Evolutionary conservation across 53 echinoderm and acorn worm species (phyloP), one percentile per base, ranked within the genome.

Genomic region (Henricia sp.): DNA sequence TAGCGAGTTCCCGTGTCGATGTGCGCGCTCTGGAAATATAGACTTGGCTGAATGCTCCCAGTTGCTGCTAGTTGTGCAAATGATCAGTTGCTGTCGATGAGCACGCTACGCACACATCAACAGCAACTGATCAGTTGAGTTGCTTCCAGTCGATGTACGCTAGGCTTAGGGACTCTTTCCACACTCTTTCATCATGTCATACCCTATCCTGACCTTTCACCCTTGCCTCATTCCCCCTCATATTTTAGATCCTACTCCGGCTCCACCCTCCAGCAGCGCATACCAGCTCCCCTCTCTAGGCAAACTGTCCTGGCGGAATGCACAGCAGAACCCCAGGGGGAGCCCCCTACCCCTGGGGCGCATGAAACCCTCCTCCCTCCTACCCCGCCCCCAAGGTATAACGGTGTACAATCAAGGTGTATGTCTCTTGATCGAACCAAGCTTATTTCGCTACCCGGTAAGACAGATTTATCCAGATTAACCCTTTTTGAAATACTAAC

Each of bases 231-330:
- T 73, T 87, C 68, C 77, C 72, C 76, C 46, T 53, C 53, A 70
- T n/a, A n/a, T n/a, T 83, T 52, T 68, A 91, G 91, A 86, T 91
- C 91, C 37, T 91, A 87, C 84, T 57, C 80, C 19, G 91, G 87
- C 72, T 75, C 75, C 52, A 84, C 91, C 23, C 75, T 87, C 37
- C 77, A 77, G 54, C 71, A 70, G 71, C 84, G 71, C 70, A 23
- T 58, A 63, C 86, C 73, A 54, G 44, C 28, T 51, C 50, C 66
- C 67, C 83, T 82, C 39, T 24, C 54, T 40, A 86, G 82, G 72
- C 87, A 87, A n/a, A 68, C 52, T 28, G 84, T 87, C 39, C 64
- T 91, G 56, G 40, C 84, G 32, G 91, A 91, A 60, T 70, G 64
- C 82, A 57, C 72, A 59, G 50, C 82, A 37, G 91, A 91, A 50